A percentile compares a stretch with the other conserved stretches of the same genome.
Conservation (phyloP, 2,113 vertebrate genomes). For the Penelope pileata region DNA sequence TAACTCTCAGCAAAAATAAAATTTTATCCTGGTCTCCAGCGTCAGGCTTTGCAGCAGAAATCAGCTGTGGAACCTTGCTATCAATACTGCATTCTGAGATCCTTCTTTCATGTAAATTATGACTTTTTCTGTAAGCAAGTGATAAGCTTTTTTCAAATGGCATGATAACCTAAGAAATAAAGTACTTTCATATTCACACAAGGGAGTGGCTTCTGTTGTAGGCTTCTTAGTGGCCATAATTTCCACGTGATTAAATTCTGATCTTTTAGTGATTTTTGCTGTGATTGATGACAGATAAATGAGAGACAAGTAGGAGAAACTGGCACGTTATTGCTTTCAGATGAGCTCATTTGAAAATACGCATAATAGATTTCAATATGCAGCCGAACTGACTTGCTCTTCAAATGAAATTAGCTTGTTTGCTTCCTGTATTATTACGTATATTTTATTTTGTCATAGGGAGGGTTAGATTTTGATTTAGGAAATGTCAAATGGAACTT, state of each 20-base stretch:
- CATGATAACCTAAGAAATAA: neutral
- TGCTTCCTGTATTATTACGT: neutral
- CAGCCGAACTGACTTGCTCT: conserved; percentile 21
- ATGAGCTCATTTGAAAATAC: conserved; percentile 25
- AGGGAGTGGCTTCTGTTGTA: neutral
- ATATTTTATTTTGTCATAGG: conserved; percentile 12
- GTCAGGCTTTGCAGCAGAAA: neutral
- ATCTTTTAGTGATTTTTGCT: conserved; percentile 16
- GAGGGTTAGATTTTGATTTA: neutral
- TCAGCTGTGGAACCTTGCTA: neutral
- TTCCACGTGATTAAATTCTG: conserved; percentile 4
- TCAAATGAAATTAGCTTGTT: conserved; percentile 49
- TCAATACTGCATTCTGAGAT: neutral
- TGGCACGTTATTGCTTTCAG: neutral
- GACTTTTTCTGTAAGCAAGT: conserved; percentile 28
- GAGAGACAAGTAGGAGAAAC: neutral
- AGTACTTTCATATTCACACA: fast-evolving
- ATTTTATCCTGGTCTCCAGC: neutral
- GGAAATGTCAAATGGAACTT: neutral
- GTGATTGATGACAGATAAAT: neutral
- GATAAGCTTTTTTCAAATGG: conserved; percentile 38
- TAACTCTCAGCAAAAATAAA: neutral
- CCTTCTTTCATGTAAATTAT: conserved; percentile 49
- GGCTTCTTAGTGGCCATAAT: neutral
- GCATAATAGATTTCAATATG: conserved; percentile 20